These are phyloP conservation scores for Phyllopteryx taeniolatus DNA, from an alignment of 2,113 vertebrate species.

Conservation along the genomic window DNA sequence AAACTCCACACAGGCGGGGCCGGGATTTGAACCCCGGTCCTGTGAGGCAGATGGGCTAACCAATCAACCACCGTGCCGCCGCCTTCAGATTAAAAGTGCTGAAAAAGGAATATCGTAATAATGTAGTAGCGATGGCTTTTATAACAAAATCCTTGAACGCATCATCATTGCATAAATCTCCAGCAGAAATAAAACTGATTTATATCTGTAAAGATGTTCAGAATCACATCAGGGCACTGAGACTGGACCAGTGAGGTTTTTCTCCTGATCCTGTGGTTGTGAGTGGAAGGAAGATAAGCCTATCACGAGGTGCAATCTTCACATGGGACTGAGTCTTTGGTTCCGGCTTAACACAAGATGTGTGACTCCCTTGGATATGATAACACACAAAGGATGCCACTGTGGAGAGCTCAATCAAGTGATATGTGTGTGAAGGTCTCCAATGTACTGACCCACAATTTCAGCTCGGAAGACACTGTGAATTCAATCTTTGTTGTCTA, in stretches of 20 bases:
- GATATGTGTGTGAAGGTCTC: constrained; percentile 58
- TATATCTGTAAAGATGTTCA: constrained; percentile 17
- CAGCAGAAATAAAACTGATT: constrained; percentile 6
- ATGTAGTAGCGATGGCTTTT: constrained; percentile 14
- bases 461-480: constrained; percentile 33
- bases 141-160: constrained; percentile 5
- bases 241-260: constrained; percentile 33
- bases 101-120: neutral
- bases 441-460: constrained; percentile 53
- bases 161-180: constrained; percentile 18
- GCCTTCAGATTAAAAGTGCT: constrained; percentile 4
- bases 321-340: constrained; percentile 42
- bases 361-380: constrained; percentile 54
- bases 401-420: constrained; percentile 54
- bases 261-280: constrained; percentile 33
- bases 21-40: no score
- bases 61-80: no score
- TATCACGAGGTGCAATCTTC: constrained; percentile 46
- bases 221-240: constrained; percentile 9
- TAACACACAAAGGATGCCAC: constrained; percentile 57
- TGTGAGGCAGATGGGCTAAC: no score
- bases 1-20: no score
- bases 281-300: constrained; percentile 32
- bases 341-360: constrained; percentile 59
- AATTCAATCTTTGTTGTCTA: constrained; percentile 41